These are phyloP conservation scores for Schlechtendalia chinensis DNA, from an alignment of 1,140 invertebrate genomes.

Conservation along the genomic window DNA sequence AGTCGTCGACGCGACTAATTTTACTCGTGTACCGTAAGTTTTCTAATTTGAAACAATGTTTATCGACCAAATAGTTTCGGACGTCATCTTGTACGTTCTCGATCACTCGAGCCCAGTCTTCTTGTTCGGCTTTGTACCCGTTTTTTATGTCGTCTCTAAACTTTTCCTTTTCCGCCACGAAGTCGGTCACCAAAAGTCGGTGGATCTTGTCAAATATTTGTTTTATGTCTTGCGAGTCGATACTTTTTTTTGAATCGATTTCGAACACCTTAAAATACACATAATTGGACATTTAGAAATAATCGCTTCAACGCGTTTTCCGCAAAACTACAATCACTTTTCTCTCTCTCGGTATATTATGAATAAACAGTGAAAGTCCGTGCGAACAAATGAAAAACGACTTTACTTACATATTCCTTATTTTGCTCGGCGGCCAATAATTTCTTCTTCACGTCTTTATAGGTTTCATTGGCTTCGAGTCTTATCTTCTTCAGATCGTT, in stretches of 20 bases:
- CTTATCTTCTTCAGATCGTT: slow-evolving; percentile 9
- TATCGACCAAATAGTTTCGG: not conserved
- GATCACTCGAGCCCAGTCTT: slow-evolving; percentile 21
- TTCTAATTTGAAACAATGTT: slow-evolving; percentile 8
- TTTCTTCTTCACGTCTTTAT: slow-evolving; percentile 17
- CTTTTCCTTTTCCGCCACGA: not conserved
- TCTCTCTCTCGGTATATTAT: too few relatives aligned
- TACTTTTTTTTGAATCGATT: not conserved
- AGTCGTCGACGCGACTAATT: too few relatives aligned
- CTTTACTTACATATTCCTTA: slow-evolving; percentile 6
- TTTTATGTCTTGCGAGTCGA: not conserved
- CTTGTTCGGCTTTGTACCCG: not conserved
- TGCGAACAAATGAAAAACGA: not conserved
- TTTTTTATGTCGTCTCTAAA: not conserved
- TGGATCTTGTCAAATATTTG: slow-evolving; percentile 1
- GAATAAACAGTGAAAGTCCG: too few relatives aligned
- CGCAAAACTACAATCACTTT: too few relatives aligned
- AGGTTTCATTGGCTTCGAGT: not conserved
- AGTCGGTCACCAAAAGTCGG: not conserved
- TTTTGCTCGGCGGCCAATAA: not conserved
- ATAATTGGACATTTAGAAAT: too few relatives aligned
- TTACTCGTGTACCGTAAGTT: slow-evolving; percentile 7
- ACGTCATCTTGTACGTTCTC: not conserved
- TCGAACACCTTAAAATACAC: not conserved
- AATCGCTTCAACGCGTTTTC: too few relatives aligned